These are phyloP conservation scores for Protophormia terraenovae DNA, from an alignment of 2,888 invertebrate genomes.

Conservation along the genomic window DNA sequence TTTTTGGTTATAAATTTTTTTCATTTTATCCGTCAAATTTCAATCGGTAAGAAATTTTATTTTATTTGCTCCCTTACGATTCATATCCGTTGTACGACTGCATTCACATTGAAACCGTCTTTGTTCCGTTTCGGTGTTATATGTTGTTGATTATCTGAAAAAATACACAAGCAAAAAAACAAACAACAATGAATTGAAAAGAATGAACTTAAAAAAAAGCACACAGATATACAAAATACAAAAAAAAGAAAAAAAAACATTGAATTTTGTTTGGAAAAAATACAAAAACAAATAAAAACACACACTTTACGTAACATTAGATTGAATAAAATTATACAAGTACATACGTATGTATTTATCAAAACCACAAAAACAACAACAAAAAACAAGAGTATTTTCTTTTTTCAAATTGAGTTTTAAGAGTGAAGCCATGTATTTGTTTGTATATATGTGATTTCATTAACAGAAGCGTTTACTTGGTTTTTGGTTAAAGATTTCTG, in stretches of 20 bases:
- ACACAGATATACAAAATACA: too few relatives aligned
- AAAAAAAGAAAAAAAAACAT: too few relatives aligned
- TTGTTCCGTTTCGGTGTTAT: slow-evolving; percentile 67
- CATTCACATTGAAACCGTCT: slow-evolving; percentile 52
- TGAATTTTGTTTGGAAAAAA: slow-evolving; percentile 62
- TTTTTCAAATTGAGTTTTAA: not conserved
- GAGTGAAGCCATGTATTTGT: not conserved
- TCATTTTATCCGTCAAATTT: slow-evolving; percentile 27
- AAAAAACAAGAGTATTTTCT: not conserved
- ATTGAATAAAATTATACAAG: slow-evolving; percentile 22
- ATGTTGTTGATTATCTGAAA: slow-evolving; percentile 69
- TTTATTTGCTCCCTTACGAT: slow-evolving; percentile 39
- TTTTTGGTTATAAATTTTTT: not conserved
- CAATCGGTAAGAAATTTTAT: not conserved
- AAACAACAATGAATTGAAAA: slow-evolving; percentile 5
- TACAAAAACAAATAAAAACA: slow-evolving; percentile 29
- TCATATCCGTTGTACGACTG: slow-evolving; percentile 59
- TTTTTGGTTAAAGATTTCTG: not conserved
- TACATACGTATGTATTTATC: not conserved
- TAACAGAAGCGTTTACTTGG: not conserved
- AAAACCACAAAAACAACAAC: not conserved
- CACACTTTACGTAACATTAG: slow-evolving; percentile 59
- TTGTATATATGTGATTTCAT: not conserved
- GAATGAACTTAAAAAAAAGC: slow-evolving; percentile 27
- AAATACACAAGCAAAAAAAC: slow-evolving; percentile 42